Percentiles rank a stretch among this genome's conserved stretches.
phyloP scores from a whole-genome alignment of 2,113 vertebrate genomes.

The Sarotherodon lohbergeri region DNA sequence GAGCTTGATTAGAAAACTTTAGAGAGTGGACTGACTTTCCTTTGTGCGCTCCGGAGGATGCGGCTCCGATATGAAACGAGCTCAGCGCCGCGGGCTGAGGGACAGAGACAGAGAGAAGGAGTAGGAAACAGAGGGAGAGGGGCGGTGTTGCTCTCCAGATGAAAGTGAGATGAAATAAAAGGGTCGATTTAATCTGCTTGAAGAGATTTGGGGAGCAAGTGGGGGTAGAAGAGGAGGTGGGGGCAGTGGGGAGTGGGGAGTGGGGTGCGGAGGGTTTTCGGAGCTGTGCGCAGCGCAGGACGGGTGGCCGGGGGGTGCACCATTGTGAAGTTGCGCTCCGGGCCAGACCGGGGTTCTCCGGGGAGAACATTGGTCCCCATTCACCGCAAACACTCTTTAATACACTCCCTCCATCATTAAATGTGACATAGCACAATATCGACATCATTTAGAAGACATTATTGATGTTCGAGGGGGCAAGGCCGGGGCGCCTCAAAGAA shows the following conservation, averaged over 20 bases:
- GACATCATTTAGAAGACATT: conserved; percentile 73
- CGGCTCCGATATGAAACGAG: conserved; percentile 79
- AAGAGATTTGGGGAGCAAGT: conserved; percentile 81
- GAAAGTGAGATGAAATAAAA: conserved; percentile 96
- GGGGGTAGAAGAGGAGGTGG: conserved; percentile 65
- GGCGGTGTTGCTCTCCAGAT: conserved; percentile 85
- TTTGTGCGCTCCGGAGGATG: conserved; percentile 35
- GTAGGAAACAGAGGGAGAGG: conserved; percentile 68
- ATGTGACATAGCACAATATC: conserved; percentile 74
- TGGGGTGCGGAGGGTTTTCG: conserved; percentile 71
- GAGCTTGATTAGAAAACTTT: conserved; percentile 27
- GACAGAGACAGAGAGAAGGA: conserved; percentile 33
- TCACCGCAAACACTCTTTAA: conserved; percentile 75
- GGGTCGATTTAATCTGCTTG: conserved; percentile 93
- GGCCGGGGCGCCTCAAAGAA: conserved; percentile 35
- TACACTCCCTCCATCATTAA: conserved; percentile 69
- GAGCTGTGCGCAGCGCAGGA: conserved; percentile 77
- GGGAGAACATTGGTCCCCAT: conserved; percentile 89
- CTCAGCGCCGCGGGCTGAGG: conserved; percentile 76
- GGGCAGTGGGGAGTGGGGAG: conserved; percentile 25
- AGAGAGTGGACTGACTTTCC: conserved; percentile 1
- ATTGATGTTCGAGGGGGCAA: conserved; percentile 66
- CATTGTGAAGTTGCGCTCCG: conserved; percentile 82
- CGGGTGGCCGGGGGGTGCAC: conserved; percentile 73
- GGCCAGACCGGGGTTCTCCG: conserved; percentile 79